Evolutionary conservation across 2,797 vertebrate species (phyloP), one percentile per base, ranked within the genome.

Genomic region (Syngnathus rostellatus): DNA sequence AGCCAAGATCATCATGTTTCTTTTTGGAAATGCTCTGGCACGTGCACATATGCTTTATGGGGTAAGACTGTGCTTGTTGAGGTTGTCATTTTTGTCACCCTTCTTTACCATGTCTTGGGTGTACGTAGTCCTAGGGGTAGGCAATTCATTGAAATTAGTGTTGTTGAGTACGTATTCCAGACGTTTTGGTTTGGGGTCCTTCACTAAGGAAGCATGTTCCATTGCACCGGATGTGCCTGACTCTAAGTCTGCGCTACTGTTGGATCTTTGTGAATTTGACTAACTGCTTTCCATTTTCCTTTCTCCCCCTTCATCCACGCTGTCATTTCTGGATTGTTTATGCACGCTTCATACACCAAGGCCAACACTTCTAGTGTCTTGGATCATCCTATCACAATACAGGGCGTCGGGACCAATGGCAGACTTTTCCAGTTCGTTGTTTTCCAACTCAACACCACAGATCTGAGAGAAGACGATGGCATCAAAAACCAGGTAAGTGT

Each of bases 391-490:
- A 0, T 99, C 0, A 93, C 94, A 0, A 90, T 99, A 3, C 96
- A 98, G 78, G 90, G 93, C 0, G 38, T 99, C 68, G 94, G 90
- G 68, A 95, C 93, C 0, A 94, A 98, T 0, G 97, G 97, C 0
- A 88, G 92, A 8, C 45, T 91, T 25, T 98, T 99, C 89, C 94
- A 97, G 66, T 98, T 96, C 41, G 67, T 94, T 76, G 89, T 96
- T 62, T 92, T 98, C 69, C 97, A 99, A 84, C 88, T 99, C 74
- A 99, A 99, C 79, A 99, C 95, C 57, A 94, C 94, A 2, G 93
- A 95, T 54, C 87, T 99, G 8, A 76, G 80, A 41, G 85, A 90
- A 5, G 83, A 78, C 0, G 81, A 87, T 0, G 95, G 97, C 0
- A 1, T 97, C 68, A 98, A 98, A 87, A 99, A 99, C 75, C 81